phyloP scores from a whole-genome alignment of 2,888 invertebrate genomes.

The Boloria selene region DNA sequence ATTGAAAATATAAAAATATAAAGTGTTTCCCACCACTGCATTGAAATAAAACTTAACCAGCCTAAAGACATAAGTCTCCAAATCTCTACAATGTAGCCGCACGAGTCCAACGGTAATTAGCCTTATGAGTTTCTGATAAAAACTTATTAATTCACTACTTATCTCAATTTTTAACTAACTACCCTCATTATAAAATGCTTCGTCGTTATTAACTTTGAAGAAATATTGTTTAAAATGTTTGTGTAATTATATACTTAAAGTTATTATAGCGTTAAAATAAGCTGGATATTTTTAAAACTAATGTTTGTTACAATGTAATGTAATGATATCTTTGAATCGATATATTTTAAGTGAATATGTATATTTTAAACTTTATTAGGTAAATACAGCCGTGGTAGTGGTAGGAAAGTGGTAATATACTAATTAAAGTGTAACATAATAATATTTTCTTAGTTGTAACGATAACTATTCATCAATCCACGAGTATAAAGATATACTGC shows the following conservation, averaged over 20 bases:
- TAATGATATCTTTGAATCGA: too few species aligned
- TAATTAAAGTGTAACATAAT: too few species aligned
- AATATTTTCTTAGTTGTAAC: too few species aligned
- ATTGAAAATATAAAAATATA: constrained; percentile 7
- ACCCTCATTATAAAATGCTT: constrained; percentile 5
- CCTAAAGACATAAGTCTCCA: constrained; percentile 44
- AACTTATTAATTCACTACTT: constrained; percentile 43
- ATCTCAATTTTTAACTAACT: constrained; percentile 27
- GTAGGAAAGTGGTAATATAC: too few species aligned
- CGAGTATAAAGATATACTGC: too few species aligned
- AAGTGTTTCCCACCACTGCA: constrained; percentile 49
- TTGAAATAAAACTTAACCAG: constrained; percentile 44
- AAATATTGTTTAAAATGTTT: background rate
- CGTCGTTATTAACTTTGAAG: background rate
- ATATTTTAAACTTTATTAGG: too few species aligned
- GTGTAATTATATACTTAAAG: background rate
- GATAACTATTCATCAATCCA: too few species aligned
- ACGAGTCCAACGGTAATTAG: constrained; percentile 60
- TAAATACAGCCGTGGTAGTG: too few species aligned
- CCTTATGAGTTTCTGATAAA: constrained; percentile 52
- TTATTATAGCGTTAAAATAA: background rate
- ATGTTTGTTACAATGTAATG: too few species aligned
- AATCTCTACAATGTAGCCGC: constrained; percentile 44
- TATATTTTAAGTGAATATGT: too few species aligned
- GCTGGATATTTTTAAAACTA: too few species aligned